phyloP scores from a whole-genome alignment of 1,140 invertebrate species.

The Diachasmimorpha longicaudata region DNA sequence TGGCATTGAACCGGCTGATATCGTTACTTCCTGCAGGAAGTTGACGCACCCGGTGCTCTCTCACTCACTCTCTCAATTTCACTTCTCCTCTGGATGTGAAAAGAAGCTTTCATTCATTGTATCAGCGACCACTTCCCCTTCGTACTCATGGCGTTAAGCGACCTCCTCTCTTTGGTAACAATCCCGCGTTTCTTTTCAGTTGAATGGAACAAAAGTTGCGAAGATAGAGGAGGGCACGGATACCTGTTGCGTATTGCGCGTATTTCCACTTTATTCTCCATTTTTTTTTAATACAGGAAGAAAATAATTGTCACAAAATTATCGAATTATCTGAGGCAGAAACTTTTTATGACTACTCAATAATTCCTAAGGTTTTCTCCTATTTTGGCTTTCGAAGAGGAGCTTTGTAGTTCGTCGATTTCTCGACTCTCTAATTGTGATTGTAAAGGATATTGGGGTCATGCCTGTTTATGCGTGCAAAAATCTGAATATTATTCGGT shows the following conservation, averaged over 20 bases:
- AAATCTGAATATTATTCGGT: too few relatives aligned
- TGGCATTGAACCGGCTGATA: conserved; percentile 23
- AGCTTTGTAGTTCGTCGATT: too few relatives aligned
- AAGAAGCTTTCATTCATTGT: conserved; percentile 45
- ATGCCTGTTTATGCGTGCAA: too few relatives aligned
- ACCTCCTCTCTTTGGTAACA: conserved; percentile 1
- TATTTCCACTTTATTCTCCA: background rate
- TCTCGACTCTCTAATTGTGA: too few relatives aligned
- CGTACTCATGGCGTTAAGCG: conserved; percentile 11
- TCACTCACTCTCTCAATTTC: background rate
- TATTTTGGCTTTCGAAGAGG: too few relatives aligned
- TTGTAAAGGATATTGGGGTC: too few relatives aligned
- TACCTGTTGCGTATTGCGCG: conserved; percentile 23
- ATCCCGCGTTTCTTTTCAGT: conserved; percentile 26
- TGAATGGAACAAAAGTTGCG: conserved; percentile 33
- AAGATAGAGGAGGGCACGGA: conserved; percentile 15
- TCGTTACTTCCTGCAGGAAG: conserved; percentile 26
- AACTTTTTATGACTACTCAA: too few relatives aligned
- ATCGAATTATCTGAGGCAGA: background rate
- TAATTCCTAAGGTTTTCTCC: too few relatives aligned
- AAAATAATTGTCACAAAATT: background rate
- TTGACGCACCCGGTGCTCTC: conserved; percentile 5
- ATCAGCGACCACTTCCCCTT: conserved; percentile 17
- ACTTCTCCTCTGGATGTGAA: background rate
- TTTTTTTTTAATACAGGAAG: background rate